Evolutionary conservation across 1,140 invertebrate genomes (phyloP).

Genomic region (Daktulosphaira vitifoliae): DNA sequence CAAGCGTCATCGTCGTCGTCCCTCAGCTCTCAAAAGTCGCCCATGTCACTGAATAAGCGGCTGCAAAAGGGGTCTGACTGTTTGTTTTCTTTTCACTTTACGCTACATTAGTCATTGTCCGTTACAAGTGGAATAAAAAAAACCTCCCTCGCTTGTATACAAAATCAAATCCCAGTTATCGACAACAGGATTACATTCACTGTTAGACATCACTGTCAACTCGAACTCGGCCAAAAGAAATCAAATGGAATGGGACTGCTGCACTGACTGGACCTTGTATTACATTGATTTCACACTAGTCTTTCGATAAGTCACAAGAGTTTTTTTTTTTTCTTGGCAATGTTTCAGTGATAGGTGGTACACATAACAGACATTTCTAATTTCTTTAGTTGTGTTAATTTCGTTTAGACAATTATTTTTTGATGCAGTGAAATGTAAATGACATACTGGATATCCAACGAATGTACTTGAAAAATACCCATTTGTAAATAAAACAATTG

Average conservation of each 20-base stretch:
- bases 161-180: conserved; percentile 19
- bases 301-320: too few species aligned
- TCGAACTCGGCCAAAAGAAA: not conserved
- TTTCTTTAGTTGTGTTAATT: too few species aligned
- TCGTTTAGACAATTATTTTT: too few species aligned
- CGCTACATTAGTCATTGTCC: conserved; percentile 31
- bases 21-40: conserved; percentile 4
- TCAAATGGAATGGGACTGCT: conserved; percentile 5
- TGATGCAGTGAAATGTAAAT: too few species aligned
- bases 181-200: conserved; percentile 13
- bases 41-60: conserved; percentile 6
- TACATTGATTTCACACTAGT: too few species aligned
- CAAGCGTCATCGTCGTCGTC: not conserved
- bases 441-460: too few species aligned
- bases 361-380: too few species aligned
- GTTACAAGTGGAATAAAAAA: conserved; percentile 5
- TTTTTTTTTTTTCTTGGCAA: too few species aligned
- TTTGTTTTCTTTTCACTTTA: conserved; percentile 24
- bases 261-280: too few species aligned
- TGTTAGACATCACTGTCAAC: not conserved
- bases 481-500: too few species aligned
- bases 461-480: too few species aligned
- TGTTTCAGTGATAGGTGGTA: too few species aligned
- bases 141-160: not conserved
- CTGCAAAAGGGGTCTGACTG: conserved; percentile 5